Evolutionary conservation across 1,140 invertebrate species (phyloP), one percentile per base, ranked within the genome.

Genomic region (Drosophila athabasca): DNA sequence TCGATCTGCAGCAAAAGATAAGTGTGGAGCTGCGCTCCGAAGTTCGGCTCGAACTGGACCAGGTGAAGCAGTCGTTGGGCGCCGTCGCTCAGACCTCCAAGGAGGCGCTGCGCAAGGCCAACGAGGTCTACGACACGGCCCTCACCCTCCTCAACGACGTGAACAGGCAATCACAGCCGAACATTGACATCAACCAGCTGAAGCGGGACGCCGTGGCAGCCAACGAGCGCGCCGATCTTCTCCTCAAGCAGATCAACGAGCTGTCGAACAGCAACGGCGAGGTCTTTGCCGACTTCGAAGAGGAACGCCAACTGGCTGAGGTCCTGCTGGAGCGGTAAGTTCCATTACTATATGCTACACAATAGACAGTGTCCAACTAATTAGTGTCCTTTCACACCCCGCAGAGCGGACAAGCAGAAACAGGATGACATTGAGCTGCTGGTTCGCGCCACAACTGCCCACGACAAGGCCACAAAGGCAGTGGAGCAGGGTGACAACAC

Each of bases 401-500:
- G 0, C 44, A 92, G 91, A 53, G 89, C 91, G 1, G 85, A 92
- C 4, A 52, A 87, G 41, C 85, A 93, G 54, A 88, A 92, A 35
- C 64, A 76, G 39, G 90, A 93, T 6, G 92, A 91, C 66, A 87
- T 92, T 45, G 92, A 93, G 31, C 74, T 94, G 0, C 81, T 96
- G 8, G 92, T 92, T 0, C 94, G 95, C n/a, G 93, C 96, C n/a
- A 92, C 94, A 22, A 93, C 94, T 9, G 95, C 97, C 0, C 93
- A 95, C 39, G 94, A 93, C 0, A 94, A 94, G 82, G 97, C 97
- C 0, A 94, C 95, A 59, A 94, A 96, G 59, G 97, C 98, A 22
- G 95, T 98, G 0, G 93, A 95, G 67, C 93, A 95, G 49, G 97
- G 96, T 11, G 96, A 98, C 77, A 95, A 95, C 72, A 98, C 96